Evolutionary conservation across 2,888 invertebrate genomes (phyloP), one percentile per base, ranked within the genome.

Genomic region (Lasiommata megera): DNA sequence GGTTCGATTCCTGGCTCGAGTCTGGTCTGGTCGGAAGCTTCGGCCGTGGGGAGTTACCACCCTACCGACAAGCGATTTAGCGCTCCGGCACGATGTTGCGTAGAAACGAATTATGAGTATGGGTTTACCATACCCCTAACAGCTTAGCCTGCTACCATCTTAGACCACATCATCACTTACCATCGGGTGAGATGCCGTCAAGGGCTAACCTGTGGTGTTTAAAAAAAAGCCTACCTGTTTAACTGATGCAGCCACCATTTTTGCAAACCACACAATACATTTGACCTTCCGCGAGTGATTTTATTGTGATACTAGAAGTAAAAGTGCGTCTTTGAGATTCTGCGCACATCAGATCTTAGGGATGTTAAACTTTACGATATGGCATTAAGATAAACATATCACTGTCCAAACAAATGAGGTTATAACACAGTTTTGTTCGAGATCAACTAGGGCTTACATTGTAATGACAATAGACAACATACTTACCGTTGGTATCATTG

Each of bases 171-270:
- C n/a, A n/a, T n/a, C n/a, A n/a, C n/a, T n/a, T n/a, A n/a, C n/a
- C n/a, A n/a, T n/a, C n/a, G n/a, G n/a, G n/a, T n/a, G n/a, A n/a
- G n/a, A n/a, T n/a, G n/a, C n/a, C n/a, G n/a, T n/a, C n/a, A n/a
- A n/a, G n/a, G n/a, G n/a, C n/a, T n/a, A n/a, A n/a, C n/a, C n/a
- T n/a, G n/a, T n/a, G n/a, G n/a, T n/a, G n/a, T n/a, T n/a, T n/a
- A n/a, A n/a, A n/a, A n/a, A n/a, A n/a, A 41, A 18, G 9, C 50
- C 12, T 40, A 61, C 60, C 58, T 61, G 60, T 29, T 52, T 61
- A 12, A 61, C n/a, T 41, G 44, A 28, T 1, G 57, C 41, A 12
- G 53, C 8, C 2, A 54, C 36, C 60, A 61, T 61, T 40, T 29
- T n/a, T 18, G 18, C 1, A 47, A 31, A 34, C 18, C 0, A 14